phyloP scores from a whole-genome alignment of 2,797 vertebrate genomes.

The Heliangelus exortis region DNA sequence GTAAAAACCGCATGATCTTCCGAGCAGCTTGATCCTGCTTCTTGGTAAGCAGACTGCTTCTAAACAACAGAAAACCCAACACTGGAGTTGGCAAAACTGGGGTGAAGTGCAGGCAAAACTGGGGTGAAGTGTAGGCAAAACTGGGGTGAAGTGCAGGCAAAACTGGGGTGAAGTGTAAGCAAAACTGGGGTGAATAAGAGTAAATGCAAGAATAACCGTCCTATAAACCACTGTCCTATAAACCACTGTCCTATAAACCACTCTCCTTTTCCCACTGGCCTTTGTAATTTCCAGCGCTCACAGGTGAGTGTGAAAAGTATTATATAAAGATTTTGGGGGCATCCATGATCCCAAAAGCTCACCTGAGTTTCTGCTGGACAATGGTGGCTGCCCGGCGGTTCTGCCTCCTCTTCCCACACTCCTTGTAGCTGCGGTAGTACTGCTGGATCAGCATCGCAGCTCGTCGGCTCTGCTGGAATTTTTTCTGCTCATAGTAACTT shows the following conservation, averaged over 20 bases:
- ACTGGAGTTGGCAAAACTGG: not conserved
- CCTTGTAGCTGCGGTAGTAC: constrained; percentile 97
- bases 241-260: not conserved
- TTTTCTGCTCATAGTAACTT: constrained; percentile 98
- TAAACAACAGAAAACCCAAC: constrained; percentile 73
- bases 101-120: no score
- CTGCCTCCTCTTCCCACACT: constrained; percentile 89
- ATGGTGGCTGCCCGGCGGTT: constrained; percentile 88
- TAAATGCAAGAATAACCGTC: not conserved
- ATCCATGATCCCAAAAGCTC: not conserved
- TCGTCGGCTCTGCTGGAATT: constrained; percentile 96
- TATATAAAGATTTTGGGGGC: accelerated
- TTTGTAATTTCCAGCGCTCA: not conserved
- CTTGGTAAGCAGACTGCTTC: constrained; percentile 98
- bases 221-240: not conserved
- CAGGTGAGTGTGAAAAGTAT: accelerated
- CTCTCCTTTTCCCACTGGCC: not conserved
- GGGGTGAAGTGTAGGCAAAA: not conserved
- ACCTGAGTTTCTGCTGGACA: constrained; percentile 97
- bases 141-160: not conserved
- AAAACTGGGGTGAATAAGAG: not conserved
- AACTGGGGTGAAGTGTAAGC: not conserved
- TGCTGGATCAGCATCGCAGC: constrained; percentile 98
- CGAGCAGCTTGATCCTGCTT: constrained; percentile 99
- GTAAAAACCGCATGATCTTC: constrained; percentile 99